Percentiles rank a stretch among this genome's conserved stretches.
These are phyloP conservation scores for Rhinopomastus cyanomelas DNA, from an alignment of 2,113 vertebrate species.

Conservation along the genomic window DNA sequence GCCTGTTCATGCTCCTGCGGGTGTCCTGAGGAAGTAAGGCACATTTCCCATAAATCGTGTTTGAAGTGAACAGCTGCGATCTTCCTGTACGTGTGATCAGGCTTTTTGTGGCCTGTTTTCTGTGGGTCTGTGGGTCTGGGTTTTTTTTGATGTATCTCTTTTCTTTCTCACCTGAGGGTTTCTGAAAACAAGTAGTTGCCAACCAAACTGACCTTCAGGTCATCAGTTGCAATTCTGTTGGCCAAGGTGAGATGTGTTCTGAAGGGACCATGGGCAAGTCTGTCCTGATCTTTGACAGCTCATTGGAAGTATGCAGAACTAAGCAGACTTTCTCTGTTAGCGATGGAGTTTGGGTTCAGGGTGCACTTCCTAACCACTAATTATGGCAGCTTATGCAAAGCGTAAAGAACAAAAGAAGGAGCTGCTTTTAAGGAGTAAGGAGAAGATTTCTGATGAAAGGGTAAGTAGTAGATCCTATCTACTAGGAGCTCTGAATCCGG, in stretches of 20 bases:
- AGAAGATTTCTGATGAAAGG: not conserved
- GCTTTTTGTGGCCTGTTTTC: not conserved
- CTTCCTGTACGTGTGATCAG: not conserved
- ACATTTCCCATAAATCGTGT: not conserved
- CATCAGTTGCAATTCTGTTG: not conserved
- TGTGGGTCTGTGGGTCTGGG: fast-evolving
- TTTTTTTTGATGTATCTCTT: not conserved
- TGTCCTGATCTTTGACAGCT: not conserved
- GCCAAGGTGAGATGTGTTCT: not conserved
- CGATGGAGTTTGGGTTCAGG: not conserved
- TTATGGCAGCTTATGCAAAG: not conserved
- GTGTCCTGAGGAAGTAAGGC: not conserved
- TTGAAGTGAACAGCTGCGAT: not conserved
- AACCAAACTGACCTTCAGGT: not conserved
- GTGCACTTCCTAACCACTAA: not conserved
- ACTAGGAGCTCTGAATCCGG: not conserved
- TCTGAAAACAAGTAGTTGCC: not conserved
- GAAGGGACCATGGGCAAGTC: not conserved
- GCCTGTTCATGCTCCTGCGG: not conserved
- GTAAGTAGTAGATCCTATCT: not conserved
- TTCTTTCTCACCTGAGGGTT: not conserved
- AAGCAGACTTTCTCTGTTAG: not conserved
- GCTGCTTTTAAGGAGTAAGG: not conserved
- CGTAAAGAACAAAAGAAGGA: not conserved
- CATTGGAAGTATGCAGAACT: not conserved